These are phyloP conservation scores for Wasmannia auropunctata DNA, from an alignment of 1,140 invertebrate species.

Conservation along the genomic window DNA sequence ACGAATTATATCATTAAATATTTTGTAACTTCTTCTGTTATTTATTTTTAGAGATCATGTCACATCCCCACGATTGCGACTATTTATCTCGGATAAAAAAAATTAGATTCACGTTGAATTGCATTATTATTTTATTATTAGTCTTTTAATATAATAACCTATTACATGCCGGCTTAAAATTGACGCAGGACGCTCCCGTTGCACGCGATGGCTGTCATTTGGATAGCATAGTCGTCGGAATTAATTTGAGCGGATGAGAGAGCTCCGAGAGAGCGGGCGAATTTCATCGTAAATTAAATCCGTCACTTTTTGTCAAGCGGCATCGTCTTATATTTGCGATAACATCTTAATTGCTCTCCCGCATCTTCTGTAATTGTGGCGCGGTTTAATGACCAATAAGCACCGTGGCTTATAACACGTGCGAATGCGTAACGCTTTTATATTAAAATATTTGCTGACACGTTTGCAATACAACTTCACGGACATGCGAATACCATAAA, in stretches of 20 bases:
- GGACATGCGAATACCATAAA: neutral
- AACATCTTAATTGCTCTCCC: constrained; percentile 40
- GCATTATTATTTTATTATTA: neutral
- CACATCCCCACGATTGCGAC: no score
- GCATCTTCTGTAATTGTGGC: constrained; percentile 12
- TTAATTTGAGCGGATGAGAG: constrained; percentile 31
- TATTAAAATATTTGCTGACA: neutral
- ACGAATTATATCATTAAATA: neutral
- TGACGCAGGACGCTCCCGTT: neutral
- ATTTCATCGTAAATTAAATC: constrained; percentile 41
- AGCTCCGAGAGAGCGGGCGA: neutral
- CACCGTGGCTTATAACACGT: neutral
- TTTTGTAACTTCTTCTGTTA: neutral
- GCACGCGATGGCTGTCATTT: neutral
- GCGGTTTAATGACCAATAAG: constrained; percentile 20
- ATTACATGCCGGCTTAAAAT: neutral
- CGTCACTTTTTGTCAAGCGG: constrained; percentile 42
- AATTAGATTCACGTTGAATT: neutral
- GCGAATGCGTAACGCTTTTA: constrained; percentile 3
- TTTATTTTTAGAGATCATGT: neutral
- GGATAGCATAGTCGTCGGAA: neutral
- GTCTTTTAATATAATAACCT: neutral
- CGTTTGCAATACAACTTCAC: neutral
- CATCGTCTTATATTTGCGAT: constrained; percentile 30
- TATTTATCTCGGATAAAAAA: neutral